phyloP scores from a whole-genome alignment of 1,140 invertebrate genomes.

The Pararge aegeria region DNA sequence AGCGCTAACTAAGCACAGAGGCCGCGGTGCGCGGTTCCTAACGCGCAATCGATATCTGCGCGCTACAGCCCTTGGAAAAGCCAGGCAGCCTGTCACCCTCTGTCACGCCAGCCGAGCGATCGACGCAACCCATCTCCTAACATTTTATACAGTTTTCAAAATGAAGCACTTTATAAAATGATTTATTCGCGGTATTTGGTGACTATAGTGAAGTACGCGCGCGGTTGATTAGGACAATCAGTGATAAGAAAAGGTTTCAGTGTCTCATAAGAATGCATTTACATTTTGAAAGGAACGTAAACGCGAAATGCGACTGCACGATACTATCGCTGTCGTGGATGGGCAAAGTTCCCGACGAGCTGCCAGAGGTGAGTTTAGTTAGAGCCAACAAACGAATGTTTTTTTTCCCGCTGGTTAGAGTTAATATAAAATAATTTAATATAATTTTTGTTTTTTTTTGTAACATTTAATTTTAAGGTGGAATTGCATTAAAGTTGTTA shows the following conservation, averaged over 20 bases:
- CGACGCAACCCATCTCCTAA: slow-evolving; percentile 35
- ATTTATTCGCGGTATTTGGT: slow-evolving; percentile 22
- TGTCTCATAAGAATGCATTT: slow-evolving; percentile 85
- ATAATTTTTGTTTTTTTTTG: too few species aligned
- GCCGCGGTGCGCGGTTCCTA: slow-evolving; percentile 43
- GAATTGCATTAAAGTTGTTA: too few species aligned
- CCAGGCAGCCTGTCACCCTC: slow-evolving; percentile 60
- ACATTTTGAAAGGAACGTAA: slow-evolving; percentile 95
- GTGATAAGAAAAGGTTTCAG: slow-evolving; percentile 22
- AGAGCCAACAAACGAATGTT: neutral
- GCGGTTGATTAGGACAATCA: slow-evolving; percentile 22
- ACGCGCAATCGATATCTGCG: slow-evolving; percentile 72
- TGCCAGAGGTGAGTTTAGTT: slow-evolving; percentile 77
- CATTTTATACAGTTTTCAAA: slow-evolving; percentile 29
- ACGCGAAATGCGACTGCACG: slow-evolving; percentile 96
- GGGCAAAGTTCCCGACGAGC: slow-evolving; percentile 97
- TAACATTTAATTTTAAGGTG: too few species aligned
- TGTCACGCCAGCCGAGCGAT: slow-evolving; percentile 52
- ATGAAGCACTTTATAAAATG: slow-evolving; percentile 37
- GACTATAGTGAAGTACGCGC: slow-evolving; percentile 23
- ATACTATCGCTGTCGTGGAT: slow-evolving; percentile 98
- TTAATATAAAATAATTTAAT: too few species aligned
- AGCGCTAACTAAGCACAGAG: slow-evolving; percentile 41
- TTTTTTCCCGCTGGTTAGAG: too few species aligned
- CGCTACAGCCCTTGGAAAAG: slow-evolving; percentile 39